Conservation (phyloP, 2,113 vertebrate species). For the Nibea albiflora region DNA sequence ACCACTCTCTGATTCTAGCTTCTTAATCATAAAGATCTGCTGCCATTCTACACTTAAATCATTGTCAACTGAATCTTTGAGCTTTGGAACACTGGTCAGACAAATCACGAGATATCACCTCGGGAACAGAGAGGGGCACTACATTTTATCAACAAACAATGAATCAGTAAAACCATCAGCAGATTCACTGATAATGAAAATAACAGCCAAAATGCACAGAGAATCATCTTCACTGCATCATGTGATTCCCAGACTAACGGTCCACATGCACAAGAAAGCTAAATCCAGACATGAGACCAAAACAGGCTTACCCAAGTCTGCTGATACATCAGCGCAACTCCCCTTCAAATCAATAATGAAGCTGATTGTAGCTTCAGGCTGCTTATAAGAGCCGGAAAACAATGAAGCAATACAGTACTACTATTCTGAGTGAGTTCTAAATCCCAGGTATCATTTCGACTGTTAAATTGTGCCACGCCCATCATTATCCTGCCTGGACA, state of each 20-base stretch:
- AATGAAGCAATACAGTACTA: background rate
- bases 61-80: too few relatives aligned
- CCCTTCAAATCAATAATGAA: slow-evolving; percentile 26
- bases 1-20: too few relatives aligned
- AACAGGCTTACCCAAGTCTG: background rate
- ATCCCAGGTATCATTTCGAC: background rate
- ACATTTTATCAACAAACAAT: too few relatives aligned
- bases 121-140: too few relatives aligned
- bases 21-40: too few relatives aligned
- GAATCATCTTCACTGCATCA: background rate
- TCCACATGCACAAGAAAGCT: background rate
- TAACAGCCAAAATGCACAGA: background rate
- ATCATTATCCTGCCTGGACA: background rate
- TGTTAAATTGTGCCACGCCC: background rate
- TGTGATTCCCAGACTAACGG: background rate
- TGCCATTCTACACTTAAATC: too few relatives aligned
- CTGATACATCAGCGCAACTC: background rate
- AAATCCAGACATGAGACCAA: background rate
- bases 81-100: too few relatives aligned
- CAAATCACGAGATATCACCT: too few relatives aligned
- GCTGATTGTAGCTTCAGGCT: slow-evolving; percentile 17
- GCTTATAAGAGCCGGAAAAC: background rate
- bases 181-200: background rate
- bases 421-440: slow-evolving; percentile 9
- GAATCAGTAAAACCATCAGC: too few relatives aligned